A percentile compares a stretch with the other conserved stretches of the same genome.
Evolutionary conservation across 2,113 vertebrate genomes (phyloP).

Genomic region (Agelaius phoeniceus): DNA sequence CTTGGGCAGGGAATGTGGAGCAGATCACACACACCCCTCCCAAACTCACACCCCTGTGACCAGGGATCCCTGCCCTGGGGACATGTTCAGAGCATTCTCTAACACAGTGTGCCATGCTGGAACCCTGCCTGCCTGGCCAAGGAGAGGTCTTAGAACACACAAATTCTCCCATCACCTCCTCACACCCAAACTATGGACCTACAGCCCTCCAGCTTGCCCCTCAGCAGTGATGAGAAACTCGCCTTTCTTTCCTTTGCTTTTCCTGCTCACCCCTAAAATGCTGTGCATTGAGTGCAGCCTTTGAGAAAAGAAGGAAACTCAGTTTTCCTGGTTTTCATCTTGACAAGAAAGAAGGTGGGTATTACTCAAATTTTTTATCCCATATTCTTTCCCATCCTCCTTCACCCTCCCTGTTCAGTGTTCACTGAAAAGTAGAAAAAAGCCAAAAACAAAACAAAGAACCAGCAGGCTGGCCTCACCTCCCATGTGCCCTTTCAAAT

Average conservation of each 20-base stretch:
- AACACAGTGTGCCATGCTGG: background rate
- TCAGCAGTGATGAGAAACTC: background rate
- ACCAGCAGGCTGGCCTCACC: background rate
- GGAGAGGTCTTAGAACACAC: background rate
- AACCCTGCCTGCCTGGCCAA: background rate
- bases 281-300: background rate
- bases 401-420: background rate
- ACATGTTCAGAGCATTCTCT: background rate
- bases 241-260: background rate
- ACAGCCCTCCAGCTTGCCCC: fast-evolving
- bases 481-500: background rate
- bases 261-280: background rate
- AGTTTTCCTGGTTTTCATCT: background rate
- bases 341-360: background rate
- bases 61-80: background rate
- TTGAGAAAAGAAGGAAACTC: background rate
- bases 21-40: background rate
- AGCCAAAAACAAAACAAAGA: background rate
- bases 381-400: background rate
- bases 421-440: background rate
- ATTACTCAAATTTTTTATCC: background rate
- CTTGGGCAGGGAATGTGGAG: background rate
- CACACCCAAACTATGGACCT: fast-evolving
- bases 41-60: fast-evolving
- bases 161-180: background rate